Percentiles rank a stretch among this genome's conserved stretches.
These are phyloP conservation scores for Tragulus kanchil DNA, from an alignment of 2,113 vertebrate species.

Conservation along the genomic window DNA sequence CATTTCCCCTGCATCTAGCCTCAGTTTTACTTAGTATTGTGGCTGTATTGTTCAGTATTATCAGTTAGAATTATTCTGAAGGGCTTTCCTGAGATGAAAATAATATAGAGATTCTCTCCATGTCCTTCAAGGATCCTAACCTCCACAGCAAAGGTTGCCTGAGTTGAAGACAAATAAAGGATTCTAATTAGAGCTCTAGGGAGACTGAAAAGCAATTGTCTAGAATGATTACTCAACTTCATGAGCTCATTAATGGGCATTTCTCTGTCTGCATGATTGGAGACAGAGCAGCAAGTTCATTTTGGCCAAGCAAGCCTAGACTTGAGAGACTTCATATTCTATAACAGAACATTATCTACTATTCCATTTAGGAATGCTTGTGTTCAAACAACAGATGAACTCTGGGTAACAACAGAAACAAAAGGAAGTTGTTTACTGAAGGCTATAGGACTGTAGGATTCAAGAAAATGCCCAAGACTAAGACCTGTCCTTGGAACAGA, in stretches of 20 bases:
- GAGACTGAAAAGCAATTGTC: conserved; percentile 76
- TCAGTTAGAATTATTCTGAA: background rate
- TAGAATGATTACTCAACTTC: conserved; percentile 76
- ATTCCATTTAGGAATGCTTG: conserved; percentile 53
- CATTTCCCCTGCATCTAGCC: background rate
- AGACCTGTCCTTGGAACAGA: background rate
- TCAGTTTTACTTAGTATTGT: background rate
- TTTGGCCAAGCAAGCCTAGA: conserved; percentile 67
- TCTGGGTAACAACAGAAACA: background rate
- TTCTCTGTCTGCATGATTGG: conserved; percentile 66
- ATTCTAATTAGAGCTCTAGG: conserved; percentile 79
- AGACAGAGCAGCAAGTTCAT: conserved; percentile 75
- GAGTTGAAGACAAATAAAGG: conserved; percentile 75
- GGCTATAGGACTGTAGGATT: background rate
- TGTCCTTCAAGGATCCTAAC: conserved; percentile 46
- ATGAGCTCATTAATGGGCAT: conserved; percentile 72
- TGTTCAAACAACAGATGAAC: conserved; percentile 29
- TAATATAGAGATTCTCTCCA: conserved; percentile 21
- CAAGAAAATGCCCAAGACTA: background rate
- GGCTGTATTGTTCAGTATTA: background rate
- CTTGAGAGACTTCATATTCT: conserved; percentile 68
- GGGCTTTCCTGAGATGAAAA: conserved; percentile 40
- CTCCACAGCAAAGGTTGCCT: conserved; percentile 63
- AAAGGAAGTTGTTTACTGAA: background rate
- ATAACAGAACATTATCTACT: conserved; percentile 47